phyloP scores from a whole-genome alignment of 1,140 invertebrate species.

The Anagrus nilaparvatae region DNA sequence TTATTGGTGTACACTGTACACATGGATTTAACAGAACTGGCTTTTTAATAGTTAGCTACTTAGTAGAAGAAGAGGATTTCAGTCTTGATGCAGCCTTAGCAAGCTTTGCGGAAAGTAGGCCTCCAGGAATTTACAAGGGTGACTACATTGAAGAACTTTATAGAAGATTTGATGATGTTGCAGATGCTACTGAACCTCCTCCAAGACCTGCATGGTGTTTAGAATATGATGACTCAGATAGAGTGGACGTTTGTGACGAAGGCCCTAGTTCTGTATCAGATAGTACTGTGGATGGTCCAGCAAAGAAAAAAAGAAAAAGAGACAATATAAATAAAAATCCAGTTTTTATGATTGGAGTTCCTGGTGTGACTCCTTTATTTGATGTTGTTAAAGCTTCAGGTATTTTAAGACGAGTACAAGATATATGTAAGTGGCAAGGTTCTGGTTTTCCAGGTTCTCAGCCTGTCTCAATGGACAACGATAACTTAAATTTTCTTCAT shows the following conservation, averaged over 20 bases:
- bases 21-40: slow-evolving; percentile 98
- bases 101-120: slow-evolving; percentile 60
- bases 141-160: slow-evolving; percentile 67
- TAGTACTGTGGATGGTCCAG: slow-evolving; percentile 12
- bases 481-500: slow-evolving; percentile 69
- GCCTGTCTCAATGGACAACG: slow-evolving; percentile 88
- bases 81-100: slow-evolving; percentile 71
- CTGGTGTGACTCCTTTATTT: slow-evolving; percentile 56
- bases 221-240: slow-evolving; percentile 42
- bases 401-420: slow-evolving; percentile 68
- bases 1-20: slow-evolving; percentile 92
- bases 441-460: slow-evolving; percentile 91
- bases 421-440: slow-evolving; percentile 71
- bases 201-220: slow-evolving; percentile 73
- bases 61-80: slow-evolving; percentile 70
- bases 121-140: slow-evolving; percentile 69
- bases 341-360: slow-evolving; percentile 71
- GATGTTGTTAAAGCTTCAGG: slow-evolving; percentile 49
- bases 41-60: slow-evolving; percentile 84
- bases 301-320: slow-evolving; percentile 29
- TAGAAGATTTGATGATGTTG: slow-evolving; percentile 65
- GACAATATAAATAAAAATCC: slow-evolving; percentile 50
- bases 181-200: slow-evolving; percentile 63
- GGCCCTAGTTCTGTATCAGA: slow-evolving; percentile 16
- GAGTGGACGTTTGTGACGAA: slow-evolving; percentile 28